phyloP scores from a whole-genome alignment of 2,888 invertebrate species.

The Dromius quadrimaculatus region DNA sequence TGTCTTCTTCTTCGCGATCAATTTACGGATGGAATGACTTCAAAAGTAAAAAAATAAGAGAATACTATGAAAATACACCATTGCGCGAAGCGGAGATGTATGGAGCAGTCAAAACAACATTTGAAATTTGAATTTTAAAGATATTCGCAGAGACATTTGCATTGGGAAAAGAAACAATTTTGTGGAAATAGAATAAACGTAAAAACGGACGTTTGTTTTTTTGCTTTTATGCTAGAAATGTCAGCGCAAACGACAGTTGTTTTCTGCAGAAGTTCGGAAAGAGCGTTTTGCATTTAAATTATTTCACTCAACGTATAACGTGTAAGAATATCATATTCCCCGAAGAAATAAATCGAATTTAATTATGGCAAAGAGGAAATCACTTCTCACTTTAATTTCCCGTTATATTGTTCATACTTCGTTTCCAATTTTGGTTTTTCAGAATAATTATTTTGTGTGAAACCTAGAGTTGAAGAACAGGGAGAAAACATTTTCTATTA shows the following conservation, averaged over 20 bases:
- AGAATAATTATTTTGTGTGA: not conserved
- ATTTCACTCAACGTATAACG: conserved; percentile 32
- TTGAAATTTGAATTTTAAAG: conserved; percentile 49
- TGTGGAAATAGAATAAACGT: conserved; percentile 49
- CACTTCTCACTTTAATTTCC: conserved; percentile 25
- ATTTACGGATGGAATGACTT: conserved; percentile 44
- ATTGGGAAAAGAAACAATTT: conserved; percentile 48
- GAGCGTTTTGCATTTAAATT: conserved; percentile 49
- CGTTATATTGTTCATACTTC: conserved; percentile 17
- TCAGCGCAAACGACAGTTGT: conserved; percentile 45
- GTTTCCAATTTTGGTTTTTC: too few relatives aligned
- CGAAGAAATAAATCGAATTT: conserved; percentile 37
- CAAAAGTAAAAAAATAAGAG: conserved; percentile 44
- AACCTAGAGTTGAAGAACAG: too few relatives aligned
- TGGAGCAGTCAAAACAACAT: conserved; percentile 49
- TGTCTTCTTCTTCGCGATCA: conserved; percentile 28
- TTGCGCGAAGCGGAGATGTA: conserved; percentile 34
- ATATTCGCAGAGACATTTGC: conserved; percentile 47
- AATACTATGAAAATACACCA: conserved; percentile 41
- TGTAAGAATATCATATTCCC: conserved; percentile 31
- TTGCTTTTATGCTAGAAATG: conserved; percentile 45
- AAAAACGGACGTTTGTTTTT: conserved; percentile 46
- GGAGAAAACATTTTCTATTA: too few relatives aligned
- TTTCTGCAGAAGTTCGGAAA: conserved; percentile 45
- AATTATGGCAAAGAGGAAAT: conserved; percentile 13